Conservation (phyloP, 2,797 vertebrate genomes). For the Ispidina picta region DNA sequence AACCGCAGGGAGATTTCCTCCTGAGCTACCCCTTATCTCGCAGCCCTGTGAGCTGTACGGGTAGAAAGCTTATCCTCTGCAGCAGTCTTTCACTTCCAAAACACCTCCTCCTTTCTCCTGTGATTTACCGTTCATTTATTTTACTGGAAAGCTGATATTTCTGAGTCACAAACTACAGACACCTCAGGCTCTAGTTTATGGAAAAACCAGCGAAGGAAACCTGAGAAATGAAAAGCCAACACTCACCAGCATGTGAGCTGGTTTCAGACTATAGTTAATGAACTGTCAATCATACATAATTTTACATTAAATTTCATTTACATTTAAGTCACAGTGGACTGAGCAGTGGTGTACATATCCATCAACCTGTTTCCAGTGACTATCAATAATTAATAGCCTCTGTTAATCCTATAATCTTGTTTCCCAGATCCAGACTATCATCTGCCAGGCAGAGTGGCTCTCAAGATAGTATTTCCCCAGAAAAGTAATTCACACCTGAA, state of each 20-base stretch:
- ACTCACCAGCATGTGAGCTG: neutral
- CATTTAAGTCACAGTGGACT: neutral
- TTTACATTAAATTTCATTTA: neutral
- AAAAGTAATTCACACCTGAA: neutral
- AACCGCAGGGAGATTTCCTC: neutral
- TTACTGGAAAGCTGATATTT: neutral
- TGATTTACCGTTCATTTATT: slow-evolving; percentile 16
- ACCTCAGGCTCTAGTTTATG: neutral
- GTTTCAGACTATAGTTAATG: neutral
- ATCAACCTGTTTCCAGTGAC: neutral
- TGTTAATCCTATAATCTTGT: neutral
- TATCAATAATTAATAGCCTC: neutral
- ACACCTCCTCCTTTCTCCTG: slow-evolving; percentile 18
- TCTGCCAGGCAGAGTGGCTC: neutral
- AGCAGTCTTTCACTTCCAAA: neutral
- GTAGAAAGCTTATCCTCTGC: neutral
- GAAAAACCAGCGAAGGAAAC: neutral
- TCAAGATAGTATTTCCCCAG: neutral
- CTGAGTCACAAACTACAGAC: neutral
- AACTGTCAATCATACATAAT: neutral
- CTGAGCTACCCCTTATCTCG: neutral
- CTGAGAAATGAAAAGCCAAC: neutral
- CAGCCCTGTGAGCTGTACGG: slow-evolving; percentile 3
- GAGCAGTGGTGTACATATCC: neutral
- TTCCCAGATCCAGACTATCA: neutral